Percentiles rank a stretch among this genome's conserved stretches.
Conservation (phyloP, 2,888 invertebrate genomes). For the Eupelmus urozonus region DNA sequence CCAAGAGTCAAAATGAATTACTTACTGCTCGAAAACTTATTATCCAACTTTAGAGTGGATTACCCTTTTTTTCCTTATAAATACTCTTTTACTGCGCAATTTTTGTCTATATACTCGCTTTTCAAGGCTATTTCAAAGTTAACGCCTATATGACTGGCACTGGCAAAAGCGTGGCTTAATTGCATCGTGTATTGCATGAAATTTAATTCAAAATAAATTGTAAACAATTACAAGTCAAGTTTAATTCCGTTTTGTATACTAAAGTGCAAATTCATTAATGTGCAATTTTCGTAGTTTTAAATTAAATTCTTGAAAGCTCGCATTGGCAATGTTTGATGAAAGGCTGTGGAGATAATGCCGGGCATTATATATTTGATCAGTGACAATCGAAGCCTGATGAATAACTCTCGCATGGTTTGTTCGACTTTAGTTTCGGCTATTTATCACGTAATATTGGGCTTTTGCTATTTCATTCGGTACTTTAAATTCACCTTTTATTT, state of each 20-base stretch:
- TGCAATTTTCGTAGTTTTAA: neutral
- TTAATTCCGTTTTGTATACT: neutral
- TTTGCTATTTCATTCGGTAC: no score
- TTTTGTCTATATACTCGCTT: no score
- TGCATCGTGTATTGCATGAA: no score
- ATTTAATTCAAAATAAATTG: no score
- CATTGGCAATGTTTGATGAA: slow-evolving; percentile 20
- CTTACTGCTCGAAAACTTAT: neutral
- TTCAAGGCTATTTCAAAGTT: no score
- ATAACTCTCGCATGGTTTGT: neutral
- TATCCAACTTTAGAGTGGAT: slow-evolving; percentile 1
- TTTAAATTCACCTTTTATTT: no score
- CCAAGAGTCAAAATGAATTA: slow-evolving; percentile 30
- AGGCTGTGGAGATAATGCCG: neutral
- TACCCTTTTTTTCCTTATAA: neutral
- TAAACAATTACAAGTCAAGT: no score
- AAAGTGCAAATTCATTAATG: neutral
- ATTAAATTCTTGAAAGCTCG: neutral
- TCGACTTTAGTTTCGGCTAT: neutral
- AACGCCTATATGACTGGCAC: no score
- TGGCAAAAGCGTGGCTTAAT: no score
- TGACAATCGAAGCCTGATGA: neutral
- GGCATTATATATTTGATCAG: neutral
- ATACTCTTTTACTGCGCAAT: no score
- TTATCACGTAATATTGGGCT: no score